Percentiles rank a stretch among this genome's conserved stretches.
Evolutionary conservation across 2,797 vertebrate species (phyloP).

Genomic region (Myoxocephalus aenaeus): DNA sequence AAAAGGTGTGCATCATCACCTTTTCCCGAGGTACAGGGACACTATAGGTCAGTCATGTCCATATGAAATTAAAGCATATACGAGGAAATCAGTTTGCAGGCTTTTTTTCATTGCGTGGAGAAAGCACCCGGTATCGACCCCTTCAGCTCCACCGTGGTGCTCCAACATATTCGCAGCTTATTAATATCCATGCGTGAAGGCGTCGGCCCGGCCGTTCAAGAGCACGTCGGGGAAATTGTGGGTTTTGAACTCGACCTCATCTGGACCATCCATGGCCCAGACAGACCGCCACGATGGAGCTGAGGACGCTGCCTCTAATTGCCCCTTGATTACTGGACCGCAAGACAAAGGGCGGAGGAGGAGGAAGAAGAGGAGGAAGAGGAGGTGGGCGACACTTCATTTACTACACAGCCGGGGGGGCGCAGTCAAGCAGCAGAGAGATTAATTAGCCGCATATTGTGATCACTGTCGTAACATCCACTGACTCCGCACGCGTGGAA

Average conservation of each 20-base stretch:
- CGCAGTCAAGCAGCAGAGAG: constrained; percentile 47
- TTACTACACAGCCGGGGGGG: constrained; percentile 25
- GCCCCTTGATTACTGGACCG: constrained; percentile 52
- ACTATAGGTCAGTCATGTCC: not conserved
- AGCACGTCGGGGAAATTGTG: not conserved
- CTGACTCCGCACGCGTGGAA: constrained; percentile 23
- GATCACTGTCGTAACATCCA: constrained; percentile 28
- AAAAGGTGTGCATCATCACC: constrained; percentile 1
- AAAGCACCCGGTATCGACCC: not conserved
- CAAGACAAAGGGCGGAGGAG: constrained; percentile 50
- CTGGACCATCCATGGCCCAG: constrained; percentile 25
- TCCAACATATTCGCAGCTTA: not conserved
- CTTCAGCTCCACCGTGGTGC: not conserved
- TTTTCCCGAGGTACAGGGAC: not conserved
- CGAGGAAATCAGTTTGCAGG: not conserved
- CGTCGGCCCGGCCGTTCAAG: constrained; percentile 3
- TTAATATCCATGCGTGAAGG: not conserved
- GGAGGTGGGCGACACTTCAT: constrained; percentile 7
- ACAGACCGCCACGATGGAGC: not conserved
- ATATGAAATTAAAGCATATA: not conserved
- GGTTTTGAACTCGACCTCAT: not conserved
- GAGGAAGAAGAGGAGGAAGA: not conserved
- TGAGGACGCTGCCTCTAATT: constrained; percentile 51
- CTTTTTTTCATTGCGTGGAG: not conserved
- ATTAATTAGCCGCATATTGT: constrained; percentile 56